Evolutionary conservation across 2,888 invertebrate species (phyloP).

Genomic region (Alsophila aescularia): DNA sequence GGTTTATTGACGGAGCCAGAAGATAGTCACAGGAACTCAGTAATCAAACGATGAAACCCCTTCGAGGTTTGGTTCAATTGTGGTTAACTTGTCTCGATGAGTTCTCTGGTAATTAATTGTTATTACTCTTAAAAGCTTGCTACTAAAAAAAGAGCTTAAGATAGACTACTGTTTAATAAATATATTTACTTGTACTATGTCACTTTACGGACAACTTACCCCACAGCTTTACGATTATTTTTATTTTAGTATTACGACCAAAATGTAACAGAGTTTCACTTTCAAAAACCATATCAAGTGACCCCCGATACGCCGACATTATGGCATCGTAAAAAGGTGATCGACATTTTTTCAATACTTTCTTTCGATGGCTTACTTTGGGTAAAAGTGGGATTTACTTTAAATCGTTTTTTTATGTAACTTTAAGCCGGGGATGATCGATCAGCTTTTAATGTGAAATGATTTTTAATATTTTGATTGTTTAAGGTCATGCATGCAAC

Average conservation of each 20-base stretch:
- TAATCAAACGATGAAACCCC: no score
- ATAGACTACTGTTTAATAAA: no score
- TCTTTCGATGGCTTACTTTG: slow-evolving; percentile 39
- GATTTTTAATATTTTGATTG: slow-evolving; percentile 3
- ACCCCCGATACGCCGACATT: slow-evolving; percentile 64
- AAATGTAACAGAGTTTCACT: slow-evolving; percentile 58
- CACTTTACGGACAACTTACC: slow-evolving; percentile 30
- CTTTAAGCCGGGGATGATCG: slow-evolving; percentile 11
- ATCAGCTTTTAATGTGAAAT: slow-evolving; percentile 2
- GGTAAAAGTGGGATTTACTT: slow-evolving; percentile 25
- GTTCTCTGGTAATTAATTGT: no score
- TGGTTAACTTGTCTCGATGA: no score
- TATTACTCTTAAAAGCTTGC: no score
- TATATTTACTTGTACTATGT: slow-evolving; percentile 12
- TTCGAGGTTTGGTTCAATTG: no score
- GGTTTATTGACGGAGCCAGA: no score
- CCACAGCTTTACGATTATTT: slow-evolving; percentile 61
- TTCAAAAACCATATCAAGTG: slow-evolving; percentile 61
- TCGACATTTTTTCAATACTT: slow-evolving; percentile 56
- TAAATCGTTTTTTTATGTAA: slow-evolving; percentile 13
- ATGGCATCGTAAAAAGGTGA: slow-evolving; percentile 69
- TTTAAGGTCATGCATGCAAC: no score
- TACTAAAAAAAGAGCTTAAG: no score
- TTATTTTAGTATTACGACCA: slow-evolving; percentile 73
- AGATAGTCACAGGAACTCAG: no score